Evolutionary conservation across 2,888 invertebrate genomes (phyloP), one percentile per base, ranked within the genome.

Genomic region (Ametastegia equiseti): DNA sequence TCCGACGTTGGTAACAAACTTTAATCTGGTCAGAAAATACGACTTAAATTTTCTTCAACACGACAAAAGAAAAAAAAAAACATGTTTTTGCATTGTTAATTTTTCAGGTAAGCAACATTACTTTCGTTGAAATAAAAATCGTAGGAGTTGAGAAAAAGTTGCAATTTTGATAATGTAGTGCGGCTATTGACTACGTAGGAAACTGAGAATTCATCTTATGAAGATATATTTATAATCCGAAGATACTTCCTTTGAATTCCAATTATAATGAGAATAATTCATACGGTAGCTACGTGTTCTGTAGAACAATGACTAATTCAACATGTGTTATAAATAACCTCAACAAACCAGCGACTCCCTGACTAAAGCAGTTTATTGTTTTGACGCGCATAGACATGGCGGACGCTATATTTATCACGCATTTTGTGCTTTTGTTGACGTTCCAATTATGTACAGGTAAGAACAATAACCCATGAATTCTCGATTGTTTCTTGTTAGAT

Each of bases 371-470:
- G 83, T 84, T 83, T 85, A 88, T 89, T 90, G 89, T 90, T 90
- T 90, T 88, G 89, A 89, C 87, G 86, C 88, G 86, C 83, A 86
- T 81, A 85, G 88, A 88, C 89, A 90, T 90, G 90, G 90, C 90
- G 89, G 89, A 88, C 88, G 86, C 84, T 89, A 86, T 89, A 87
- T 89, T 89, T 89, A 88, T 89, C 86, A 86, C 86, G 86, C 87
- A 89, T 86, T 89, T 90, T 84, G 85, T 90, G 84, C 87, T 90
- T 80, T 88, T 88, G 86, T 88, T 90, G 88, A 89, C 88, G 85
- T 87, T 91, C 80, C 85, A 86, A 85, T 85, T 88, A 83, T 89
- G 88, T 86, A 82, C 87, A 89, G 92, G 92, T 92, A 87, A 80
- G 86, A 81, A 23, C 39, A 54, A 79, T 80, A 9, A 60, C 30